Base-by-base conservation (phyloP, 2,888 invertebrate genomes). In the Ellobium chinense region DNA sequence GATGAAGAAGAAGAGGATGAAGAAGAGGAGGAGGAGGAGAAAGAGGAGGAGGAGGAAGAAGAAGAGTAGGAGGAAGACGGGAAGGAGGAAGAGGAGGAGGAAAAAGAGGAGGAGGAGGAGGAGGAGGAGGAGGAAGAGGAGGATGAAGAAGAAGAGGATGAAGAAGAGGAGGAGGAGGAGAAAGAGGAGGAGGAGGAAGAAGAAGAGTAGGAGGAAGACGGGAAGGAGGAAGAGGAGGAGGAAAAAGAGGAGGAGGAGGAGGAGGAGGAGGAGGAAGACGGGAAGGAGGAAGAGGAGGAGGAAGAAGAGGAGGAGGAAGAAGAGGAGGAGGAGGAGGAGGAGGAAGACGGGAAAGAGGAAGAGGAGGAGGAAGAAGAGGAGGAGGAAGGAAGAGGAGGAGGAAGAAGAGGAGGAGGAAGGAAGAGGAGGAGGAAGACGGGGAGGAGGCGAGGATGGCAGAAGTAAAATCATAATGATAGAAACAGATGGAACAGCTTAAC, bases 31-130 rank as follows among this genome's bases (percentile, higher is more conserved):
- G 24, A 58, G 36, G 37, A 62, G 24, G 24, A 56, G n/a, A 21
- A 62, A 36, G n/a, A 62, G 29, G 46, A 75, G 31, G 39, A 58
- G 39, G 39, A 63, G 63, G 29, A 60, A 39, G 65, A n/a, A n/a
- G n/a, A n/a, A 46, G 46, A 46, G 9, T 12, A 46, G 46, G 46
- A 46, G 7, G 7, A 18, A 12, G 7, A 39, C 31, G 46, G 36
- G 39, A 39, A 63, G 21, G 46, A 60, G 39, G 46, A 75, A 21
- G 46, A 31, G 46, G 65, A 56, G 34, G 36, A 37, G 56, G 65
- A 56, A 56, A 46, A 29, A 31, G 56, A 46, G 39, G 31, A 46
- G 58, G 56, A 29, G 69, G 7, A 37, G 69, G 29, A 37, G 36
- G 12, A 37, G 69, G 29, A 14, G 46, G 12, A 70, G n/a, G 24